Percentiles rank a stretch among this genome's conserved stretches.
phyloP scores from a whole-genome alignment of 2,113 vertebrate species.

The Piliocolobus tephrosceles region DNA sequence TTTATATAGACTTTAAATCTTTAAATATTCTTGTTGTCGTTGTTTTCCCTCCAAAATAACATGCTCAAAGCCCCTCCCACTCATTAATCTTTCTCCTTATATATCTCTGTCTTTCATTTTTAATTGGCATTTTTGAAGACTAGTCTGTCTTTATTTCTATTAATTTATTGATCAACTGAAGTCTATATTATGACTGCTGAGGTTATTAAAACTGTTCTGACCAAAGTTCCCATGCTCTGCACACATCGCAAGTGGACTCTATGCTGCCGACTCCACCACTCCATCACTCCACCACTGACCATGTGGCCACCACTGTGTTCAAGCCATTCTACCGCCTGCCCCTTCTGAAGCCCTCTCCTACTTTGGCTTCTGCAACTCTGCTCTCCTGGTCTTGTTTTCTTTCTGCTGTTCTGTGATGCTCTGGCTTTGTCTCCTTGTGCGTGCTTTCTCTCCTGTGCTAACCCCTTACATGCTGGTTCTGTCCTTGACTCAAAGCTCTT shows the following conservation, averaged over 20 bases:
- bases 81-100: background rate
- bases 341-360: background rate
- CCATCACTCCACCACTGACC: too few relatives aligned
- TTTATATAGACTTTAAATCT: background rate
- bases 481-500: background rate
- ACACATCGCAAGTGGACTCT: background rate
- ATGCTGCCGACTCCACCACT: background rate
- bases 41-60: background rate
- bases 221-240: background rate
- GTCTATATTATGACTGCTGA: background rate
- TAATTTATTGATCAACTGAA: background rate
- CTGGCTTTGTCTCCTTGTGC: background rate
- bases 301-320: background rate
- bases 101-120: background rate
- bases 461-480: background rate
- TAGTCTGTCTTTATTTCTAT: background rate
- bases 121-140: background rate
- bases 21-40: background rate
- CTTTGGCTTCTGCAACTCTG: background rate
- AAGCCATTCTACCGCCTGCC: rapidly evolving
- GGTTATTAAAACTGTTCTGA: background rate
- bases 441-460: background rate
- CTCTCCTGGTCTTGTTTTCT: background rate
- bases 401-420: background rate
- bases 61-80: background rate